Evolutionary conservation across 1,140 invertebrate genomes (phyloP).

Genomic region (Drosophila kikkawai): DNA sequence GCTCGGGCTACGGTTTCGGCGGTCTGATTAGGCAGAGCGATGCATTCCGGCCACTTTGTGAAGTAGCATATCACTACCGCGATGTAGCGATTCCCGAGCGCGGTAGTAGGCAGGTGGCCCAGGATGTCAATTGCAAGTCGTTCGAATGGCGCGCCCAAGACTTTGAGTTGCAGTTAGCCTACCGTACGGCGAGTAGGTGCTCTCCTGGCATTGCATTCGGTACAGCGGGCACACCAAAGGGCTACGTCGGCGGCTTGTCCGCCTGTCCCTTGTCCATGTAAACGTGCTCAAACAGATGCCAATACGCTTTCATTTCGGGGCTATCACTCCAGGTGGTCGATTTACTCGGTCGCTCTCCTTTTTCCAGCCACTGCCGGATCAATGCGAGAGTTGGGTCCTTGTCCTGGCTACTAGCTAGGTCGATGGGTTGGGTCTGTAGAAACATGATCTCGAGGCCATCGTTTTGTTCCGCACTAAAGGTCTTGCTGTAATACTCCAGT

Average conservation of each 20-base stretch:
- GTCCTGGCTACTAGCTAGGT: background rate
- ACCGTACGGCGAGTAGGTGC: constrained; percentile 24
- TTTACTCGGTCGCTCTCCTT: background rate
- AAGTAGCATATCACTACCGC: constrained; percentile 8
- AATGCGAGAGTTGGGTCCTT: background rate
- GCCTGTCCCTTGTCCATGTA: background rate
- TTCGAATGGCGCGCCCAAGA: constrained; percentile 53
- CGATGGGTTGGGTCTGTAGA: background rate
- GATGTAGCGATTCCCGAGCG: background rate
- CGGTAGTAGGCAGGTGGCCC: constrained; percentile 61
- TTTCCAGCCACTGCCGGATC: background rate
- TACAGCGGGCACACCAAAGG: constrained; percentile 59
- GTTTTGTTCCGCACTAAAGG: background rate
- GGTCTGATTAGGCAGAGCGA: constrained; percentile 1
- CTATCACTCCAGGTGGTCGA: background rate
- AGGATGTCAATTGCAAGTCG: constrained; percentile 79
- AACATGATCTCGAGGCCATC: background rate
- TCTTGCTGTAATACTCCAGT: background rate
- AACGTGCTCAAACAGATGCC: background rate
- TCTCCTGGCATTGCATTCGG: constrained; percentile 31
- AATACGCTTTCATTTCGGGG: background rate
- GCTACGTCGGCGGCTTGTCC: constrained; percentile 48
- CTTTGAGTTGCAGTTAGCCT: constrained; percentile 33
- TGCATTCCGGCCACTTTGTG: constrained; percentile 1
- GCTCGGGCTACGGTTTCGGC: constrained; percentile 2